Percentiles rank a stretch among this genome's conserved stretches.
phyloP scores from a whole-genome alignment of 2,888 invertebrate species.

The Himalopsyche anomala region DNA sequence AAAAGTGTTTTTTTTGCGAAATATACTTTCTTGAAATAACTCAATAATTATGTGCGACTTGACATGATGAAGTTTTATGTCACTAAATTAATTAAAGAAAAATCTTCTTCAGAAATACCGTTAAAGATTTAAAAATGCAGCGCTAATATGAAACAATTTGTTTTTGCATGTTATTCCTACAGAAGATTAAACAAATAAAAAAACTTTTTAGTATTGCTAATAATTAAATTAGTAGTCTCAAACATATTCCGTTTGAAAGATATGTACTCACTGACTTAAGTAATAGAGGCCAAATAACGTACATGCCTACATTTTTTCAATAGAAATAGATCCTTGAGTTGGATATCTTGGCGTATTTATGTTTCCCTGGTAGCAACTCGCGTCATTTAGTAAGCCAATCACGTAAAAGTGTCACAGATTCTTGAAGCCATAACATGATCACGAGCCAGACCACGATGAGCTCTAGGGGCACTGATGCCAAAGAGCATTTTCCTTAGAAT shows the following conservation, averaged over 20 bases:
- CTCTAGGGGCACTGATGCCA: background rate
- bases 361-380: conserved; percentile 28
- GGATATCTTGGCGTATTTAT: background rate
- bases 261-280: background rate
- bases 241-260: background rate
- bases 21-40: too few species aligned
- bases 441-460: conserved; percentile 8
- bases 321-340: conserved; percentile 34
- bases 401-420: conserved; percentile 61
- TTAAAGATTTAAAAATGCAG: too few species aligned
- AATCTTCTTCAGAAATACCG: too few species aligned
- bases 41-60: too few species aligned
- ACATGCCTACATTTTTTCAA: conserved; percentile 16
- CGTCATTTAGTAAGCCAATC: conserved; percentile 58
- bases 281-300: conserved; percentile 15
- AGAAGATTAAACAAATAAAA: too few species aligned
- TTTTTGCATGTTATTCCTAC: too few species aligned
- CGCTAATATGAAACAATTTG: too few species aligned
- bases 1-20: too few species aligned
- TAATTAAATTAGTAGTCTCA: background rate
- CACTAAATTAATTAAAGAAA: too few species aligned
- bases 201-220: too few species aligned
- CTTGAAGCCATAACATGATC: conserved; percentile 5
- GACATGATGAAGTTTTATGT: too few species aligned
- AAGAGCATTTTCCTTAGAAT: conserved; percentile 18